Conservation (phyloP, 1,140 invertebrate genomes). For the Idris sp. region DNA sequence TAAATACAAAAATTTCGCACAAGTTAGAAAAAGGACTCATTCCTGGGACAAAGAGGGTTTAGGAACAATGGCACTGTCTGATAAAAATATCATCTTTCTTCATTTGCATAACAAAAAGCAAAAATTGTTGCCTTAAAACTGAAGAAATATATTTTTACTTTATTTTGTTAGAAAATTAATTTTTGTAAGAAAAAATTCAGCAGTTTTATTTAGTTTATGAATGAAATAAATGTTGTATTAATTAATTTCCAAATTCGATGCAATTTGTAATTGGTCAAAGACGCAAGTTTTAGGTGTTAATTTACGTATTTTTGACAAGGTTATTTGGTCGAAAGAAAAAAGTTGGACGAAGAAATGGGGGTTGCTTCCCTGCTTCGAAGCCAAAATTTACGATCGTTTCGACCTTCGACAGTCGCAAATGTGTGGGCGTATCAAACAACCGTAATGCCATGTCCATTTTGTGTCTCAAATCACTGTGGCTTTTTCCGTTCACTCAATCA, state of each 20-base stretch:
- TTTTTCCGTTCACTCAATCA: slow-evolving; percentile 4
- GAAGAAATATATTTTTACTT: no score
- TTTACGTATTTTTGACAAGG: no score
- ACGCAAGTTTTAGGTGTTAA: slow-evolving; percentile 16
- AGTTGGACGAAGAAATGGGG: slow-evolving; percentile 13
- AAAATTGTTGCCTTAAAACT: no score
- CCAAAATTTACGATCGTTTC: slow-evolving; percentile 69
- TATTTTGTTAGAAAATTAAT: no score
- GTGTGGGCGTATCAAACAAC: slow-evolving; percentile 37
- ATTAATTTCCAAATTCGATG: no score
- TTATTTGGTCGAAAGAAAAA: slow-evolving; percentile 2
- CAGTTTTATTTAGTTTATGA: no score
- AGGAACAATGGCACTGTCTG: slow-evolving; percentile 20
- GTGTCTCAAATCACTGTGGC: slow-evolving; percentile 6
- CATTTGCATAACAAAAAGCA: no score
- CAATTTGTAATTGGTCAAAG: no score
- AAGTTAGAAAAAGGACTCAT: no score
- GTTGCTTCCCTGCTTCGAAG: slow-evolving; percentile 62
- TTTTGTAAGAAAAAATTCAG: no score
- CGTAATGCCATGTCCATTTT: slow-evolving; percentile 9
- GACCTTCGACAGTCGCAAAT: slow-evolving; percentile 64
- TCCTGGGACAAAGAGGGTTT: no score
- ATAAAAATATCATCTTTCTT: slow-evolving; percentile 35
- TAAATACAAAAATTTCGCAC: slow-evolving; percentile 20
- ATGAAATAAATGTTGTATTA: no score